Base-by-base conservation (phyloP, 2,888 invertebrate genomes). In the Sinodicranocentrus sp. region DNA sequence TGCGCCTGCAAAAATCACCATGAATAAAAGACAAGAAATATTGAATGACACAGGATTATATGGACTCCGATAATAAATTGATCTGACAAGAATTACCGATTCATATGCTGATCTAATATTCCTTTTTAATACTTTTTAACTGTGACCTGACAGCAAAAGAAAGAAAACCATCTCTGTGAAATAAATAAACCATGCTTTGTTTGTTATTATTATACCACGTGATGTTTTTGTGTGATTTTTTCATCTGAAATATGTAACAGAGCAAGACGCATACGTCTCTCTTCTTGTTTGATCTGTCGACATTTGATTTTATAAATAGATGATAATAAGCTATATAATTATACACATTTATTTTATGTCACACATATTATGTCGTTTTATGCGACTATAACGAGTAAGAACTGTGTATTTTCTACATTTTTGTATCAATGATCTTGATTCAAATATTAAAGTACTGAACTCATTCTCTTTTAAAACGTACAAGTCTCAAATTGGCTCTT, bases 1-100 rank as follows among this genome's bases (percentile, higher is more conserved):
- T 95, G 95, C 92, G 93, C 92, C 87, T 94, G 92, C 89, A 92
- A 92, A 91, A 88, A 88, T 67, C 88, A 88, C 61, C 65, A 78
- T 1, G 82, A 73, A 57, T 84, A 79, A 84, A 54, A 68, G n/a
- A n/a, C 10, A 48, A n/a, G n/a, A 48, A 33, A 6, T 33, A 33
- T 10, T 6, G 33, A 33, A 33, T 10, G 33, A 33, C 33, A 33
- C 5, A 33, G 10, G 10, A 33, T 6, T 10, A 33, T 10, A 10
- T 33, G 33, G 33, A 33, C 33, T 3, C 33, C n/a, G n/a, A n/a
- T n/a, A 33, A 33, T 33, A n/a, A n/a, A 33, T 33, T 33, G 33
- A 33, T 33, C 33, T 33, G 33, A 33, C 33, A 33, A 33, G 10
- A 33, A 33, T 3, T 33, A 33, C 10, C 10, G 3, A 6, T 33